Percentiles rank a stretch among this genome's conserved stretches.
Evolutionary conservation across 2,888 invertebrate species (phyloP).

Genomic region (Herminia tarsipennalis): DNA sequence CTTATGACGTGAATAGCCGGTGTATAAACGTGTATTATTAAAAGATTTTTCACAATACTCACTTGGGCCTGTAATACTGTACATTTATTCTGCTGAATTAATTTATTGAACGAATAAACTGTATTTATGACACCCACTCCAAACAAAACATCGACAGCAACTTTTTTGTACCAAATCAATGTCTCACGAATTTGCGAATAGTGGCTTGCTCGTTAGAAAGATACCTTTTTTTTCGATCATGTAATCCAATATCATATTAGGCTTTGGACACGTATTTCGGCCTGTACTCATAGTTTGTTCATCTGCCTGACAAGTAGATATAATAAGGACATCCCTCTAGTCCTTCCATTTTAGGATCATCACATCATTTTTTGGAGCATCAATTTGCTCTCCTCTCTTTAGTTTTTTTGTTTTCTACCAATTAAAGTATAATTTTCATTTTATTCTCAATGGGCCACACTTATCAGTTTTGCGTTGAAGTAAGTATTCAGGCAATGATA

Average conservation of each 20-base stretch:
- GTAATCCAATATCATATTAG: conserved; percentile 17
- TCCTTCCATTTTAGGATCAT: conserved; percentile 36
- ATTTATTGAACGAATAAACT: conserved; percentile 11
- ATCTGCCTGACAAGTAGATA: conserved; percentile 25
- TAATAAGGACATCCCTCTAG: conserved; percentile 28
- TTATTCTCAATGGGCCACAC: conserved; percentile 16
- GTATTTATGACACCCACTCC: conserved; percentile 13
- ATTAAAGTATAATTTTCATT: conserved; percentile 16
- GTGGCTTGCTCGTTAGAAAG: conserved; percentile 16
- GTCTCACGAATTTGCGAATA: conserved; percentile 17
- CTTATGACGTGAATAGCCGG: too few relatives aligned
- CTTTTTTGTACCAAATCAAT: conserved; percentile 14
- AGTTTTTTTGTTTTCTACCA: conserved; percentile 20
- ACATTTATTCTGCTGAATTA: too few relatives aligned
- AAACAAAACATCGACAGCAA: conserved; percentile 17
- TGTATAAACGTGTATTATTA: too few relatives aligned
- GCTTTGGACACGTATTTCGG: conserved; percentile 7
- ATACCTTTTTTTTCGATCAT: conserved; percentile 24
- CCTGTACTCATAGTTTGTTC: conserved; percentile 16
- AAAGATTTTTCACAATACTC: too few relatives aligned
- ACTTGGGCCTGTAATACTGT: too few relatives aligned
- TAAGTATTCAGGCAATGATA: conserved; percentile 25
- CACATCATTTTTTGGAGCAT: conserved; percentile 18
- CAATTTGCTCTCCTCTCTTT: conserved; percentile 2
- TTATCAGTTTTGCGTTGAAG: conserved; percentile 15